phyloP scores from a whole-genome alignment of 2,888 invertebrate species.

The Epinotia demarniana region DNA sequence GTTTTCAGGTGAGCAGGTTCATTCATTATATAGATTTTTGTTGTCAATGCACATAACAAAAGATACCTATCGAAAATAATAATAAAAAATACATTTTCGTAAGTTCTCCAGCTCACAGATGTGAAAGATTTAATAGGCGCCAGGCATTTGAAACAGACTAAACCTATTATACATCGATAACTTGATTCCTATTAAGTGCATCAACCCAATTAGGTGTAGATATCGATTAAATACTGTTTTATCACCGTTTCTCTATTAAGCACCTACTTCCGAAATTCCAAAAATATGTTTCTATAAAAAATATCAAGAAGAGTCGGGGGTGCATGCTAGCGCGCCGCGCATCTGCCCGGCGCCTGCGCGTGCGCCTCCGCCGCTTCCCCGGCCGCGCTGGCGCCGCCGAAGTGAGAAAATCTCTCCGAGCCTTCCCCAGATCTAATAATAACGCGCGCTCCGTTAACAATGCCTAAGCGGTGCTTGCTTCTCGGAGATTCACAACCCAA shows the following conservation, averaged over 20 bases:
- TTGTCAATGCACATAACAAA: no score
- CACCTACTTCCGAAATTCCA: neutral
- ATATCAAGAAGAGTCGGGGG: neutral
- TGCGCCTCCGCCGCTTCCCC: constrained; percentile 66
- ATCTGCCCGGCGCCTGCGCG: constrained; percentile 59
- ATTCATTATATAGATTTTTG: no score
- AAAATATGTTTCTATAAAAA: neutral
- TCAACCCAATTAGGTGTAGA: no score
- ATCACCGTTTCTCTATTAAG: neutral
- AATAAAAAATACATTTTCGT: no score
- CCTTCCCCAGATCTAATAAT: constrained; percentile 49
- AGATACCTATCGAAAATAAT: no score
- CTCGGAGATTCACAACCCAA: constrained; percentile 23
- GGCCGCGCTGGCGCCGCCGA: constrained; percentile 67
- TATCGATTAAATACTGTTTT: no score
- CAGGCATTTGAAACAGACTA: no score
- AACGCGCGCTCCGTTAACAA: neutral
- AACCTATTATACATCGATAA: no score
- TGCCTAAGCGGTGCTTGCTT: constrained; percentile 47
- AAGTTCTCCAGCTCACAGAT: no score
- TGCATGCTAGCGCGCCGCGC: constrained; percentile 26
- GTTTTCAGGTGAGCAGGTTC: no score
- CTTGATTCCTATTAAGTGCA: no score
- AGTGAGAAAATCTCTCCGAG: constrained; percentile 78
- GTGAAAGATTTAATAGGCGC: no score